Evolutionary conservation across 2,113 vertebrate genomes (phyloP), one percentile per base, ranked within the genome.

Genomic region (Centropus unirufus): DNA sequence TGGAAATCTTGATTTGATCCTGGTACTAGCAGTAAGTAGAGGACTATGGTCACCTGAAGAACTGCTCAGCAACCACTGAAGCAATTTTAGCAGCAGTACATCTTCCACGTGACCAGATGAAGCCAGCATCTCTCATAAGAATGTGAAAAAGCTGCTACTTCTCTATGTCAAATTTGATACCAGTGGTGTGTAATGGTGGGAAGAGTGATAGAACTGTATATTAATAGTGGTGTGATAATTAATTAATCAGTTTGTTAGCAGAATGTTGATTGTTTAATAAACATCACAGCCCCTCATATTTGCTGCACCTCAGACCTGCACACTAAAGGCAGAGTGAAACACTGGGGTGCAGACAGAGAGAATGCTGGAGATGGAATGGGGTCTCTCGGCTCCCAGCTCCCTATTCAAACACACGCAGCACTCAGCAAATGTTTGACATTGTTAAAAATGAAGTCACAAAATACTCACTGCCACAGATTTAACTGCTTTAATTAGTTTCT

Each of bases 401-500:
- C 42, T 34, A 34, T 19, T 67, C 30, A 68, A 59, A 83, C 46
- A 81, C 3, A 40, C 6, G 57, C 34, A 92, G 19, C 42, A 63
- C 8, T 27, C 54, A 91, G 44, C 24, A 88, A 27, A 67, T 4
- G 0, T 21, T 34, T 83, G 29, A 90, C 87, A 26, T 11, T 3
- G 10, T 76, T 89, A 4, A 14, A 27, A 88, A 61, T 32, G 23
- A 47, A 12, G 36, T 34, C 66, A 77, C 51, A 57, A 86, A 85
- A 27, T 75, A 98, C 99, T 99, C 97, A 99, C 99, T 13, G 99
- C 99, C n/a, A 99, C 99, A 91, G 99, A 99, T 85, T 99, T 99
- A 47, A 99, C 99, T 11, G 99, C 99, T 97, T 99, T 99, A 95
- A 99, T 99, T 64, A 99, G 98, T 57, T 99, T 99, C 97, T 99